Conservation (phyloP, 2,797 vertebrate species). For the Schizopygopsis malacanthus region DNA sequence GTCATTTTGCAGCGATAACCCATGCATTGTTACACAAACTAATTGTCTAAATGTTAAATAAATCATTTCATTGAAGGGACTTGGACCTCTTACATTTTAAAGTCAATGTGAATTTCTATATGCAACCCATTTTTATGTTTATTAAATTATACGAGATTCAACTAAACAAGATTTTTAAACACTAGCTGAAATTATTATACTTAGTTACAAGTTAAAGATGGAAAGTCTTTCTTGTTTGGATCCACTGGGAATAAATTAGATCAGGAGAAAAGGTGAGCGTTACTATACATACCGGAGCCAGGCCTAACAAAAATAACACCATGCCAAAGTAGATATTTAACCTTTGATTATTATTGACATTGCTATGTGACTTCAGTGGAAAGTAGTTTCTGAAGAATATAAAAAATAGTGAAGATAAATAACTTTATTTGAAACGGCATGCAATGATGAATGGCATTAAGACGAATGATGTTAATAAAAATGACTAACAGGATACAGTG, state of each 20-base stretch:
- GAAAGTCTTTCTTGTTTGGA: neutral
- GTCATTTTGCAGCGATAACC: neutral
- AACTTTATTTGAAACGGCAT: neutral
- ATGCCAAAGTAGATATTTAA: neutral
- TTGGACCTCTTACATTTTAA: neutral
- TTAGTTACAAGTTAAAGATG: too few species aligned
- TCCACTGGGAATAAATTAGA: neutral
- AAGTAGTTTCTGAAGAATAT: neutral
- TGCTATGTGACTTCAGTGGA: neutral
- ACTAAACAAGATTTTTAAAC: neutral
- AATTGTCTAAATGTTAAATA: neutral
- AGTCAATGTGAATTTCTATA: neutral
- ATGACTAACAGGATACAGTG: too few species aligned
- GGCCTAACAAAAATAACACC: neutral
- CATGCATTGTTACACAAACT: neutral
- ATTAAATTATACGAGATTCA: neutral
- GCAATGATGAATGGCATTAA: neutral
- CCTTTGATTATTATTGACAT: too few species aligned
- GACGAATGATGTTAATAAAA: neutral
- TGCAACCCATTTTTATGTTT: neutral
- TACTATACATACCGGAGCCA: neutral
- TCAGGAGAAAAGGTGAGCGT: neutral
- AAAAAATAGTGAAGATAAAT: neutral
- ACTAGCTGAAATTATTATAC: neutral
- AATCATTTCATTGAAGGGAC: neutral